Base-by-base conservation (phyloP, 2,888 invertebrate genomes). In the Drosophila silvestris region DNA sequence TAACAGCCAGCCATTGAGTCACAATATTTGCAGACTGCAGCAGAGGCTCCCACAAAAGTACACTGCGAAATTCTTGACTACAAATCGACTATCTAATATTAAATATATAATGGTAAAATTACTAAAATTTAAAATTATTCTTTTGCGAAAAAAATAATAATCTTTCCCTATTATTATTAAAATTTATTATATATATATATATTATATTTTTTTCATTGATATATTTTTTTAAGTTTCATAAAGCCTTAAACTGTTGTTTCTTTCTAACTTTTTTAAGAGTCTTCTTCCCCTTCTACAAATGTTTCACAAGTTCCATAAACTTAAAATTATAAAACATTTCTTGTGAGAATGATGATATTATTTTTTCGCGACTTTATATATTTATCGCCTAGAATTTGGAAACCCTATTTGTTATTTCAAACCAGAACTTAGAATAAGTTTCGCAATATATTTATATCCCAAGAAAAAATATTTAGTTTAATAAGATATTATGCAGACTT, bases 41-140 rank as follows among this genome's bases (percentile, higher is more conserved):
- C 47, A 26, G 47, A 56, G 62, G 33, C 62, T 44, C 57, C 59
- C 19, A 32, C 33, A 59, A 33, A 26, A 56, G 22, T 50, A 61
- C 52, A 61, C 53, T 19, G 22, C 16, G 39, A 19, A 54, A 7
- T 56, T 37, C 19, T 56, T 56, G 0, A 10, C 16, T 5, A 6
- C 22, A 22, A 22, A 6, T 44, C 22, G 44, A 47, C 9, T 16
- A 1, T 26, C 2, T 16, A 26, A 9, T 16, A 9, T 47, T 9
- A 1, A 26, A 47, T 26, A 47, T 26, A 26, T 16, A 16, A 16
- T 5, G 2, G 12, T 5, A 2, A 22, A 44, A 44, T 6, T 22
- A 44, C 5, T 12, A 12, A 44, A 26, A 26, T 0, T 47, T 47
- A 0, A 2, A 22, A 47, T 26, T 47, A 26, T 47, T 16, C 7